Percentiles rank a stretch among this genome's conserved stretches.
Conservation (phyloP, 2,797 vertebrate genomes). For the Pangasius larnaudii region DNA sequence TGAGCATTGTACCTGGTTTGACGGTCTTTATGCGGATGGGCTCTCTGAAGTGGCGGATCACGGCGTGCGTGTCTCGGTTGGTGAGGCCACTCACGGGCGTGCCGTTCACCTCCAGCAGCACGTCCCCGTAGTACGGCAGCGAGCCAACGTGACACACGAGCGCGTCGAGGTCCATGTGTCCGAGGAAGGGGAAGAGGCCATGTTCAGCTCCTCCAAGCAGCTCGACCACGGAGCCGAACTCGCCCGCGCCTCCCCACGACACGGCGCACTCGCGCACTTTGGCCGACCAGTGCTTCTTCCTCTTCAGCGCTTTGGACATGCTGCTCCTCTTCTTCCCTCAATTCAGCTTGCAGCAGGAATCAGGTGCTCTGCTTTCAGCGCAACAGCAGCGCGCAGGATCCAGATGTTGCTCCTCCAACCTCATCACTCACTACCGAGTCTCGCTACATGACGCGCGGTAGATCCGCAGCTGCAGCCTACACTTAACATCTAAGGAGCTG, state of each 20-base stretch:
- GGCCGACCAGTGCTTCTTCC: constrained; percentile 94
- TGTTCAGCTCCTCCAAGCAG: constrained; percentile 85
- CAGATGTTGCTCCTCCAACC: constrained; percentile 37
- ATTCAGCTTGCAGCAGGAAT: constrained; percentile 22
- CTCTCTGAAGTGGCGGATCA: constrained; percentile 93
- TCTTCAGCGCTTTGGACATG: constrained; percentile 96
- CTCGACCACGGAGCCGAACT: constrained; percentile 78
- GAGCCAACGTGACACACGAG: constrained; percentile 81
- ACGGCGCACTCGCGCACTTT: constrained; percentile 93
- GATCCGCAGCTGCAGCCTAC: background rate
- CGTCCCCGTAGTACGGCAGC: constrained; percentile 84
- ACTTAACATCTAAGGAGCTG: background rate
- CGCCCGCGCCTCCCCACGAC: constrained; percentile 85
- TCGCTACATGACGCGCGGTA: constrained; percentile 6
- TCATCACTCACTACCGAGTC: constrained; percentile 22
- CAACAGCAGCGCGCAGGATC: constrained; percentile 37
- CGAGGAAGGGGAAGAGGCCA: constrained; percentile 85
- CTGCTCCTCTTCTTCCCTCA: background rate
- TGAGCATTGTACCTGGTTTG: constrained; percentile 81
- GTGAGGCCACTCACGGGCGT: constrained; percentile 97
- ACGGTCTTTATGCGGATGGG: constrained; percentile 93
- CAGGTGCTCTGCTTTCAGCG: background rate
- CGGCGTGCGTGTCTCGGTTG: constrained; percentile 91
- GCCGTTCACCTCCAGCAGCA: constrained; percentile 95
- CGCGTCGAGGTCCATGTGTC: constrained; percentile 78